Base-by-base conservation (phyloP, 2,888 invertebrate species). In the Octonoba sinensis region DNA sequence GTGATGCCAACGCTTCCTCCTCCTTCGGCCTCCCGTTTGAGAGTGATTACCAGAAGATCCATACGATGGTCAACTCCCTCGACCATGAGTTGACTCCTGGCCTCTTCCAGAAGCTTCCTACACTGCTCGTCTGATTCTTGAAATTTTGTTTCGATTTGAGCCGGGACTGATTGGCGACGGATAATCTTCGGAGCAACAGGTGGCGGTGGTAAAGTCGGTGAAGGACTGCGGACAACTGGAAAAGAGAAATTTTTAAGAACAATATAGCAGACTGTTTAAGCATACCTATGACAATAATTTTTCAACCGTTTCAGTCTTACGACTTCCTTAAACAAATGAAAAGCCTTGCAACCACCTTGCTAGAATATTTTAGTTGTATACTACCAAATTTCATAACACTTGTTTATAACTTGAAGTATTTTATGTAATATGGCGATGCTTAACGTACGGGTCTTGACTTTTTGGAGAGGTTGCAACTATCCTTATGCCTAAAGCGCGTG, bases 1-100 rank as follows among this genome's bases (percentile, higher is more conserved):
- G 95, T 95, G 82, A 96, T 93, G 59, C 96, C 96, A 82, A 96
- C 93, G 87, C 94, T 94, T 24, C 94, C 92, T 62, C 92, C 79
- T 22, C 69, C 66, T 36, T 57, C 51, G 4, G 67, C 79, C 92
- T 3, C 91, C 90, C 84, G 91, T 91, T 64, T 36, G 20, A 78
- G 90, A 60, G 93, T 91, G 47, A 93, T 92, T 84, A 91, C 90
- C 8, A 92, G 91, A 85, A 92, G 92, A 85, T 90, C 90, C 24
- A 65, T 51, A 2, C 87, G 87, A 20, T 87, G 86, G 12, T 87
- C 87, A 18, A 87, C 88, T 87, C 90, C 84, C 87, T 92, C 91
- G 87, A 92, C 90, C 27, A 92, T 87, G n/a, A 91, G 91, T 83
- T 91, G 91, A 87, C 91, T 91, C 46, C 67, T 22, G 3, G 92